These are phyloP conservation scores for Pachydiplax longipennis DNA, from an alignment of 2,888 invertebrate genomes.

Conservation along the genomic window DNA sequence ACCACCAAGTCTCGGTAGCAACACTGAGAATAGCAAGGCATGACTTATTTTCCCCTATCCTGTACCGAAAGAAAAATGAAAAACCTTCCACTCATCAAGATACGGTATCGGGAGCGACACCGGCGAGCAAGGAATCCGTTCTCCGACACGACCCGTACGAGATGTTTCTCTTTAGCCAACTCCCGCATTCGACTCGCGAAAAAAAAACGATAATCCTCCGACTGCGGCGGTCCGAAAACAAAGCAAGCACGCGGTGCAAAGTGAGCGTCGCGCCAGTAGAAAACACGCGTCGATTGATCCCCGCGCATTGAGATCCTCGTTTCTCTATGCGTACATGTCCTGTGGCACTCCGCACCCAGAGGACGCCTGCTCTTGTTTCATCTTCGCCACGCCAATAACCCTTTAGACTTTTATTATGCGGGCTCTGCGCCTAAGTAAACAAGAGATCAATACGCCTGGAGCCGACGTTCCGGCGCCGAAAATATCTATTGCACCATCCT, in stretches of 20 bases:
- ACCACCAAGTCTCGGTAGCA: no score
- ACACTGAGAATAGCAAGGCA: no score
- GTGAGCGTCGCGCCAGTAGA: background rate
- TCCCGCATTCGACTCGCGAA: no score
- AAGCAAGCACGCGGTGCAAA: background rate
- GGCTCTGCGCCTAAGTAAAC: conserved; percentile 13
- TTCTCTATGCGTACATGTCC: background rate
- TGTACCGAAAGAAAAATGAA: no score
- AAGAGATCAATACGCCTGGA: conserved; percentile 26
- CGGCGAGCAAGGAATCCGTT: no score
- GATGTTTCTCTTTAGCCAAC: no score
- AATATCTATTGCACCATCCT: background rate
- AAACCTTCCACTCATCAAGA: no score
- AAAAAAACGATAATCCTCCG: background rate
- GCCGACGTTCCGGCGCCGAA: conserved; percentile 7
- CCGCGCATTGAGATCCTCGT: background rate
- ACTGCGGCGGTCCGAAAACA: background rate
- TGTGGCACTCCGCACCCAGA: background rate
- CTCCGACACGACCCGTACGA: no score
- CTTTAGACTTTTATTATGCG: background rate
- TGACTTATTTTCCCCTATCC: no score
- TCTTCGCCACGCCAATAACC: background rate
- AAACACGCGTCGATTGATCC: background rate
- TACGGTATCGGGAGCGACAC: no score
- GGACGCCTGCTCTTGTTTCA: background rate